phyloP scores from a whole-genome alignment of 2,888 invertebrate species.

The Cybosia mesomella region DNA sequence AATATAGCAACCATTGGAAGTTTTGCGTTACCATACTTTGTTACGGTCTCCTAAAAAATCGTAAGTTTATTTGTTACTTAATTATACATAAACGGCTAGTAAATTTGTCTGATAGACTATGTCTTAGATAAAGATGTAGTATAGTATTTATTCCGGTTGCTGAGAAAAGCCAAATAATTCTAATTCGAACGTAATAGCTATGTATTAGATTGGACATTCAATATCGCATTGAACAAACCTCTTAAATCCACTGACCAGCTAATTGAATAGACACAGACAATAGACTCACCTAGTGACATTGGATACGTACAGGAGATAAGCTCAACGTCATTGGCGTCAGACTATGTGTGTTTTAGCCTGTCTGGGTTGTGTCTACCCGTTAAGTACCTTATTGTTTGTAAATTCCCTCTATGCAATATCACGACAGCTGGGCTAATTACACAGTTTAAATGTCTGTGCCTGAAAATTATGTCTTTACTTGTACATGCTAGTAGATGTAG shows the following conservation, averaged over 20 bases:
- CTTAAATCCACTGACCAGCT: neutral
- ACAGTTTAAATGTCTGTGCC: too few relatives aligned
- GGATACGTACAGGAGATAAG: conserved; percentile 26
- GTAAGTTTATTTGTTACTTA: neutral
- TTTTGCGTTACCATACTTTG: neutral
- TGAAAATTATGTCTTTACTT: too few relatives aligned
- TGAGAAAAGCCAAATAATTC: neutral
- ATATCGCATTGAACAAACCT: neutral
- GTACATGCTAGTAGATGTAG: neutral
- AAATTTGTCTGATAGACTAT: neutral
- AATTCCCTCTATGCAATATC: too few relatives aligned
- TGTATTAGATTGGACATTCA: neutral
- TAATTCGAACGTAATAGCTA: too few relatives aligned
- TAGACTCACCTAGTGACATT: conserved; percentile 6
- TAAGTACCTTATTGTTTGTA: conserved; percentile 7
- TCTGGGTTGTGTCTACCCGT: conserved; percentile 26
- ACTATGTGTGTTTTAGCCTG: conserved; percentile 14
- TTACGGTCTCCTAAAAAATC: neutral
- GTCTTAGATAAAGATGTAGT: neutral
- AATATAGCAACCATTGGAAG: too few relatives aligned
- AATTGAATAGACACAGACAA: neutral
- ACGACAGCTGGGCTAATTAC: too few relatives aligned
- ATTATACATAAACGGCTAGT: neutral
- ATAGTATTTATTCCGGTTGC: too few relatives aligned
- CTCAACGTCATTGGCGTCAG: conserved; percentile 11